These are phyloP conservation scores for Perccottus glenii DNA, from an alignment of 2,113 vertebrate species.

Conservation along the genomic window DNA sequence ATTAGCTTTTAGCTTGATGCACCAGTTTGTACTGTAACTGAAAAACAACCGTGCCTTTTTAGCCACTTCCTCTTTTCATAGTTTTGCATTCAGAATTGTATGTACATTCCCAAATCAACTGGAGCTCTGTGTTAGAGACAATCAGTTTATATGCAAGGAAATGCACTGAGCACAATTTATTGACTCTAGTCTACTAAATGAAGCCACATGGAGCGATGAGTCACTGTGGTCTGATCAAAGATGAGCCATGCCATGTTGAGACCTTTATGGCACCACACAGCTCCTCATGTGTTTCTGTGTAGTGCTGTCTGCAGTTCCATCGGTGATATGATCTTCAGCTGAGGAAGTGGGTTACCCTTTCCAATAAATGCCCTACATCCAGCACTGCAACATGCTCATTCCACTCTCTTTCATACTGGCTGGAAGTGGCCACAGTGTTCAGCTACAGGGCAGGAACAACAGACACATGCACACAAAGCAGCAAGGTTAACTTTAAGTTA, in stretches of 20 bases:
- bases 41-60: slow-evolving; percentile 18
- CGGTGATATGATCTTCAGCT: slow-evolving; percentile 25
- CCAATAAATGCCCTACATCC: slow-evolving; percentile 44
- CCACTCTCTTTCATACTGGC: slow-evolving; percentile 46
- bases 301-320: slow-evolving; percentile 7
- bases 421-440: slow-evolving; percentile 69
- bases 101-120: slow-evolving; percentile 35
- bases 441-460: slow-evolving; percentile 71
- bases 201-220: background rate
- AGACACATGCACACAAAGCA: slow-evolving; percentile 60
- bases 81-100: slow-evolving; percentile 26
- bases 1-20: slow-evolving; percentile 32
- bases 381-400: slow-evolving; percentile 47
- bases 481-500: slow-evolving; percentile 46
- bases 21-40: slow-evolving; percentile 27
- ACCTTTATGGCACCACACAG: background rate
- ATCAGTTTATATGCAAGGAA: slow-evolving; percentile 8
- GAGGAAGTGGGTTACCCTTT: slow-evolving; percentile 27
- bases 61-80: slow-evolving; percentile 34
- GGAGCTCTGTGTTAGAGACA: slow-evolving; percentile 6
- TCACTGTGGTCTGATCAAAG: slow-evolving; percentile 6
- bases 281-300: slow-evolving; percentile 23
- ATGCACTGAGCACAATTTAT: slow-evolving; percentile 10
- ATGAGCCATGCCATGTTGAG: background rate
- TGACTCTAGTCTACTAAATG: background rate